These are phyloP conservation scores for Lycopodina hypogea DNA, from an alignment of 37 sponge, comb jelly and placozoan species.

Conservation along the genomic window DNA sequence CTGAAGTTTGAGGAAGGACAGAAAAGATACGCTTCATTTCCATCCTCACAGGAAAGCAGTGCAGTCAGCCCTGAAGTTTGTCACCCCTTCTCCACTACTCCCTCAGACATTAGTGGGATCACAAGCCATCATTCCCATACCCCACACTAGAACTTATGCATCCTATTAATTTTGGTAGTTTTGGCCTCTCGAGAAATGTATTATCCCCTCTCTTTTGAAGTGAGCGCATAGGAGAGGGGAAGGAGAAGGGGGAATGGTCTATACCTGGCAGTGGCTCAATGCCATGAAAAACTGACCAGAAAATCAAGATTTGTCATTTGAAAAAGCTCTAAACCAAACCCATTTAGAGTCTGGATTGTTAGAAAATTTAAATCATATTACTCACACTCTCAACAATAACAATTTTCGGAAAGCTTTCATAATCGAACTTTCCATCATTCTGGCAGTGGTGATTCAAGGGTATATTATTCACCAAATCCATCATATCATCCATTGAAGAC, in stretches of 20 bases:
- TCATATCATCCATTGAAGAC: no score
- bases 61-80: not conserved
- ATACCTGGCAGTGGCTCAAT: slow-evolving; percentile 22
- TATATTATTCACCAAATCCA: no score
- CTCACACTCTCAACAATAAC: no score
- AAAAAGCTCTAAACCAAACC: not conserved
- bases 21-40: slow-evolving; percentile 25
- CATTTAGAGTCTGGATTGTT: not conserved
- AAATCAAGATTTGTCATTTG: not conserved
- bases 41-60: not conserved
- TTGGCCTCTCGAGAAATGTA: not conserved
- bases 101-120: not conserved
- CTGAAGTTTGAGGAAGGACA: slow-evolving; percentile 2
- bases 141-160: not conserved
- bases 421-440: no score
- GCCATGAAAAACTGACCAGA: not conserved
- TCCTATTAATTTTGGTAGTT: slow-evolving; percentile 1
- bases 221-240: not conserved
- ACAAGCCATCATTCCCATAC: not conserved
- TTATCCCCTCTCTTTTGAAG: not conserved
- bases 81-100: not conserved
- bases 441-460: no score
- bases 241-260: slow-evolving; percentile 45
- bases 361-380: no score
- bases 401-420: no score